Percentiles rank a stretch among this genome's conserved stretches.
Evolutionary conservation across 2,113 vertebrate genomes (phyloP).

Genomic region (Perognathus longimembris): DNA sequence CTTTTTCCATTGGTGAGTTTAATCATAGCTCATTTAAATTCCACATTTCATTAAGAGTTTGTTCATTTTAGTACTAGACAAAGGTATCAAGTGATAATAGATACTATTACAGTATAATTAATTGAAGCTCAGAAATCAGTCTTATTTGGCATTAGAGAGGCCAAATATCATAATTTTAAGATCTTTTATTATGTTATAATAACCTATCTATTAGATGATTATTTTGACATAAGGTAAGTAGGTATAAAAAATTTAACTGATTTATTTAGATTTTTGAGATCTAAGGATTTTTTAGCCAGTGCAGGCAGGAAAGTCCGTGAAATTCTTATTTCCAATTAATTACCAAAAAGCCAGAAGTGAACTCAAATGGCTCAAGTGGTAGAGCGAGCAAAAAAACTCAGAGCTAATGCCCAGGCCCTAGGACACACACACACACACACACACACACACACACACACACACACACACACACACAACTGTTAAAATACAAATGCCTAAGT

Average conservation of each 20-base stretch:
- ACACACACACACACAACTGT: background rate
- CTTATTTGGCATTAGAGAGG: background rate
- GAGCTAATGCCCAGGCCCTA: too few species aligned
- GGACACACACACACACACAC: too few species aligned
- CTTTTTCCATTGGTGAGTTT: constrained; percentile 6
- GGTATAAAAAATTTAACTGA: constrained; percentile 14
- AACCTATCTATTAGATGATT: background rate
- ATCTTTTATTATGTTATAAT: background rate
- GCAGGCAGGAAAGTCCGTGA: too few species aligned
- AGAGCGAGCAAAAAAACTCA: too few species aligned
- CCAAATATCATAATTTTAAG: background rate
- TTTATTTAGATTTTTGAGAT: constrained; percentile 22
- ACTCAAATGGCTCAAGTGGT: too few species aligned
- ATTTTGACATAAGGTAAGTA: background rate
- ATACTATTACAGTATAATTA: background rate
- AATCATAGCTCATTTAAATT: background rate
- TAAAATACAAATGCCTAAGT: background rate
- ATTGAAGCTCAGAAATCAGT: constrained; percentile 12
- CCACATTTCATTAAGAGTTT: background rate
- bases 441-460: too few species aligned
- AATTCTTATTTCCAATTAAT: too few species aligned
- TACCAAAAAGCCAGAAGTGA: too few species aligned
- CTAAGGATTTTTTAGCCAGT: too few species aligned
- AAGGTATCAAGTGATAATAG: background rate
- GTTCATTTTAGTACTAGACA: constrained; percentile 8